A percentile compares a stretch with the other conserved stretches of the same genome.
Evolutionary conservation across 2,113 vertebrate species (phyloP).

Genomic region (Meriones unguiculatus): DNA sequence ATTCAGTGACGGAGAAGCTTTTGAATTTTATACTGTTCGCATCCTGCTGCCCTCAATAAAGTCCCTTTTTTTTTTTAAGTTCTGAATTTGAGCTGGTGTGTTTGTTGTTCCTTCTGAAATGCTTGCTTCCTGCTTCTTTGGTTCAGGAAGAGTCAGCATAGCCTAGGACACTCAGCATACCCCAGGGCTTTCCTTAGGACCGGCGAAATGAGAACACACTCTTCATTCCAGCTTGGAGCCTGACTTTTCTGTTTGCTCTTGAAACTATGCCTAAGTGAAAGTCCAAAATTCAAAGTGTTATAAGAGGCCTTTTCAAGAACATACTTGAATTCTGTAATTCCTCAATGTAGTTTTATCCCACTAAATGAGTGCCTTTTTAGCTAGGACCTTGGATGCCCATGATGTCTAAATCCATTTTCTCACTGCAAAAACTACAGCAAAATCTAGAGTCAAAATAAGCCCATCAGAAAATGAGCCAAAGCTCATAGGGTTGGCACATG

Average conservation of each 20-base stretch:
- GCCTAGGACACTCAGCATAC: not conserved
- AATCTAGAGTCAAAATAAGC: conserved; percentile 5
- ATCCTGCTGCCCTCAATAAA: conserved; percentile 73
- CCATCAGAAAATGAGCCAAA: not conserved
- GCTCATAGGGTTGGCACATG: not conserved
- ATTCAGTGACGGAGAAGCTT: conserved; percentile 67
- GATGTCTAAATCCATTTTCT: conserved; percentile 4
- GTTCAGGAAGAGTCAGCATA: not conserved
- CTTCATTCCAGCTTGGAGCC: not conserved
- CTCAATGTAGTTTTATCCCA: not conserved
- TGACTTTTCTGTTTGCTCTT: not conserved
- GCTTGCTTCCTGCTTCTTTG: not conserved
- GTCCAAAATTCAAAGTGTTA: not conserved
- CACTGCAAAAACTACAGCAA: conserved; percentile 8
- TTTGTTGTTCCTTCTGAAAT: conserved; percentile 52
- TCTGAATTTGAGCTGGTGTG: conserved; percentile 18
- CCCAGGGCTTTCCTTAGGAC: not conserved
- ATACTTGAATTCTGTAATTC: not conserved
- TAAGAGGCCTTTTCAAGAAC: not conserved
- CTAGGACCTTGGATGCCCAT: not conserved
- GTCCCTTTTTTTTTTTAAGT: conserved; percentile 67
- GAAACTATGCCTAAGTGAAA: not conserved
- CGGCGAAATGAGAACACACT: not conserved
- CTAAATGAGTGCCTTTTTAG: not conserved
- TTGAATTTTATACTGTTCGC: conserved; percentile 71